Base-by-base conservation (phyloP, 2,888 invertebrate species). In the Lamellibrachia columna region DNA sequence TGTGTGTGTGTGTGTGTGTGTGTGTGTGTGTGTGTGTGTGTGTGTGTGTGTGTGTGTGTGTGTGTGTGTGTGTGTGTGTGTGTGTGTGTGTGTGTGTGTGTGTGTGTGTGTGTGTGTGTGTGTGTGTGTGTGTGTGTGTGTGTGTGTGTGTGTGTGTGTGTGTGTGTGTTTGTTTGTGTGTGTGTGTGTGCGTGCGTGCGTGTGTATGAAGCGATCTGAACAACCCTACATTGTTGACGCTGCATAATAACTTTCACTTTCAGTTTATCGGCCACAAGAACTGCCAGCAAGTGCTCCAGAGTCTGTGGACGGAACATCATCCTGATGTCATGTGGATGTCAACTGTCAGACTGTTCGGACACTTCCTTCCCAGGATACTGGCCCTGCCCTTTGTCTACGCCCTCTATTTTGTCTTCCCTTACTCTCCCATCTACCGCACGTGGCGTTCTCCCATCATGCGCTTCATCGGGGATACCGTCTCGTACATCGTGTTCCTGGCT, bases 281-380 rank as follows among this genome's bases (percentile, higher is more conserved):
- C 75, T 93, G 93, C 60, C 93, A 93, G 75, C 92, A 93, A 75
- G 93, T 93, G 90, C 91, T 93, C 7, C 92, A 93, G 90, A 92
- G 93, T 90, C 55, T 93, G 60, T 93, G 93, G 93, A 93, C 92
- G 11, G 28, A 91, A 91, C 55, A 93, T 52, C 92, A 93, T 90
- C 92, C 93, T 1, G 90, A 93, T 52, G 90, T 93, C 90, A 91
- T 93, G 92, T 91, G 75, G 92, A 93, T 93, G 92, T 60, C 92
- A 2, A 11, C 75, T 22, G 40, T 60, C 7, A 53, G 58, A 53
- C n/a, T n/a, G 40, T n/a, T 92, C 11, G 91, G 92, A 53, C 93
- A 93, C 90, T 93, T 93, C 93, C 28, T 93, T 11, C 92, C 92
- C 4, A 92, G 91, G 40, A 91, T 93, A 8, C 91, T 93, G 6